These are phyloP conservation scores for Sebastiscus tertius DNA, from an alignment of 2,797 vertebrate species.

Conservation along the genomic window DNA sequence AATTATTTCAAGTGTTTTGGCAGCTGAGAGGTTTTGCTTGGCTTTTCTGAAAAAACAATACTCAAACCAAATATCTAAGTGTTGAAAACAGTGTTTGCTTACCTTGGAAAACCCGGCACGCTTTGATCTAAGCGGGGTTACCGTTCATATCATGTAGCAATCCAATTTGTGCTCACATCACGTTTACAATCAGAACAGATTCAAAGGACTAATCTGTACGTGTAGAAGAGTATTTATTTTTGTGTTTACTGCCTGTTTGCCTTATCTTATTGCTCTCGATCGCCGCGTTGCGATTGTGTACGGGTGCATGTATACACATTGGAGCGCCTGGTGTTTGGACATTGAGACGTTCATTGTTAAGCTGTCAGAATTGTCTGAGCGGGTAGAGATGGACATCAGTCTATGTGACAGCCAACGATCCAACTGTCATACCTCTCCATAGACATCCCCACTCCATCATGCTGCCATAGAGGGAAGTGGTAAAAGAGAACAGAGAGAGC, in stretches of 20 bases:
- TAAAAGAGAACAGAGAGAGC: slow-evolving; percentile 5
- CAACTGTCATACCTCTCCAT: slow-evolving; percentile 67
- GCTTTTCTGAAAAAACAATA: background rate
- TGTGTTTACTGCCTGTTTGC: slow-evolving; percentile 41
- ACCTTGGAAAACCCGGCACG: background rate
- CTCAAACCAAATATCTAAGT: background rate
- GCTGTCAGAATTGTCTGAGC: slow-evolving; percentile 70
- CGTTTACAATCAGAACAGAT: slow-evolving; percentile 9
- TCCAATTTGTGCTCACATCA: slow-evolving; percentile 2
- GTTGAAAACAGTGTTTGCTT: slow-evolving; percentile 2
- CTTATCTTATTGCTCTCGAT: slow-evolving; percentile 37
- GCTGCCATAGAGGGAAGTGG: slow-evolving; percentile 40
- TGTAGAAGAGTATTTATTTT: slow-evolving; percentile 26
- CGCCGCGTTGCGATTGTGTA: slow-evolving; percentile 29
- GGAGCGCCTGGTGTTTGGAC: slow-evolving; percentile 46
- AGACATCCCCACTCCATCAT: slow-evolving; percentile 71
- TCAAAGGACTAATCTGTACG: slow-evolving; percentile 18
- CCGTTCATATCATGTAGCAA: background rate
- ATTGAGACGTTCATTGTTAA: slow-evolving; percentile 70
- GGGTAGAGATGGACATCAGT: slow-evolving; percentile 72
- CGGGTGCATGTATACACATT: background rate
- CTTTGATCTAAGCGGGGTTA: background rate
- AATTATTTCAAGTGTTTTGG: slow-evolving; percentile 19
- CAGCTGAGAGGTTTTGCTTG: background rate
- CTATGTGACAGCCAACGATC: slow-evolving; percentile 77